Percentiles rank a stretch among this genome's conserved stretches.
phyloP scores from a whole-genome alignment of 2,888 invertebrate genomes.

The Drosophila phalerata region DNA sequence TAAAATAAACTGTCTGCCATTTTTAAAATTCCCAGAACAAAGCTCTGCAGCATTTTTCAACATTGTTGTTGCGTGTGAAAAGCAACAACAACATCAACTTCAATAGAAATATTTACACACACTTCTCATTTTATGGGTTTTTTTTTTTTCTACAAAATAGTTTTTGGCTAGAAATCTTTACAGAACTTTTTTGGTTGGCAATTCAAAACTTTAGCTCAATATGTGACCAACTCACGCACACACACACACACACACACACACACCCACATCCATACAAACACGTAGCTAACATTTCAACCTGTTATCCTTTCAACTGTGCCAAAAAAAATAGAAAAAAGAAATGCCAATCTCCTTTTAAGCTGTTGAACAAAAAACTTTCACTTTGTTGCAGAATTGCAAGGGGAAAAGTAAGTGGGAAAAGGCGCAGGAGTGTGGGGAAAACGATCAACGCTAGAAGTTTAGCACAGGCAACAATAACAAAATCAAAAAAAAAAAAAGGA shows the following conservation, averaged over 20 bases:
- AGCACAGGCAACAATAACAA: conserved; percentile 45
- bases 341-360: conserved; percentile 76
- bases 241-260: conserved; percentile 10
- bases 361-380: conserved; percentile 72
- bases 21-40: neutral
- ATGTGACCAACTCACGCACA: conserved; percentile 12
- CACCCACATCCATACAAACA: conserved; percentile 13
- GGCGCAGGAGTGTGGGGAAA: neutral
- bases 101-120: conserved; percentile 28
- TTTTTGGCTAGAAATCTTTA: conserved; percentile 46
- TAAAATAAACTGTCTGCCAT: neutral
- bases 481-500: conserved; percentile 24
- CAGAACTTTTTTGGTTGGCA: conserved; percentile 18
- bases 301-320: conserved; percentile 47
- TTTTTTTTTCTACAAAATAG: conserved; percentile 26
- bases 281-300: conserved; percentile 43
- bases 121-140: conserved; percentile 12
- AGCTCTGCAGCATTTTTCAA: neutral
- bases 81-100: conserved; percentile 1
- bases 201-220: conserved; percentile 18
- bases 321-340: conserved; percentile 14
- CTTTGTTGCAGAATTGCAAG: conserved; percentile 56
- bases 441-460: conserved; percentile 73
- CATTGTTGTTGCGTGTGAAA: conserved; percentile 8
- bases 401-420: neutral